phyloP scores from a whole-genome alignment of 2,888 invertebrate species.

The Nebria brevicollis region DNA sequence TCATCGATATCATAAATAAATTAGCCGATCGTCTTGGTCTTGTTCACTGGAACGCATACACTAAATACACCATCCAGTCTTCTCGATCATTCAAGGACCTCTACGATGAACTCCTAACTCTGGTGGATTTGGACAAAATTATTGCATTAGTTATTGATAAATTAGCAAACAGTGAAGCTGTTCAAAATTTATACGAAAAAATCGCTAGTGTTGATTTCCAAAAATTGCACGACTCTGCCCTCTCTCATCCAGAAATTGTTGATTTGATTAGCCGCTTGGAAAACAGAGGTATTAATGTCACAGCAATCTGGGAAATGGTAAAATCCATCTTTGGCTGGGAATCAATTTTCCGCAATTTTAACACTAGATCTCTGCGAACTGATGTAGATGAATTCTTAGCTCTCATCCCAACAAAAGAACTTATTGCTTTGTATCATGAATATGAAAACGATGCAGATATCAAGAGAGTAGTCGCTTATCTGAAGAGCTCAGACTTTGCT shows the following conservation, averaged over 20 bases:
- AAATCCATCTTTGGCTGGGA: conserved; percentile 7
- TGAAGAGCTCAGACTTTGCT: too few relatives aligned
- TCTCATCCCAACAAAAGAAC: conserved; percentile 48
- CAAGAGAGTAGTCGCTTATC: too few relatives aligned
- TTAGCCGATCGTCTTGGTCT: conserved; percentile 22
- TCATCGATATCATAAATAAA: conserved; percentile 16
- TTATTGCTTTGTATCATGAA: conserved; percentile 36
- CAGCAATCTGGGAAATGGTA: background rate
- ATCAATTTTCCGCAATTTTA: background rate
- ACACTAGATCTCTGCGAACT: too few relatives aligned
- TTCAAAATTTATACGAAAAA: conserved; percentile 51
- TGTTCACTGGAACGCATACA: conserved; percentile 2
- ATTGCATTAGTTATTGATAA: background rate
- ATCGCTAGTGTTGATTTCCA: conserved; percentile 50
- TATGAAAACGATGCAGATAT: too few relatives aligned
- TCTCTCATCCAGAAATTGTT: conserved; percentile 33
- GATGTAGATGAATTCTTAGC: conserved; percentile 24
- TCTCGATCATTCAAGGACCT: conserved; percentile 31
- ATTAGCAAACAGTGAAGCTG: conserved; percentile 45
- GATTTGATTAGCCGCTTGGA: conserved; percentile 3
- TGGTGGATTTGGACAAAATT: background rate
- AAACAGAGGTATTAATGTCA: conserved; percentile 2
- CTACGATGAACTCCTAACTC: conserved; percentile 30
- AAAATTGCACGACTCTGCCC: conserved; percentile 51
- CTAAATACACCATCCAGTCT: too few relatives aligned